These are phyloP conservation scores for Lutjanus campechanus DNA, from an alignment of 2,797 vertebrate genomes.

Conservation along the genomic window DNA sequence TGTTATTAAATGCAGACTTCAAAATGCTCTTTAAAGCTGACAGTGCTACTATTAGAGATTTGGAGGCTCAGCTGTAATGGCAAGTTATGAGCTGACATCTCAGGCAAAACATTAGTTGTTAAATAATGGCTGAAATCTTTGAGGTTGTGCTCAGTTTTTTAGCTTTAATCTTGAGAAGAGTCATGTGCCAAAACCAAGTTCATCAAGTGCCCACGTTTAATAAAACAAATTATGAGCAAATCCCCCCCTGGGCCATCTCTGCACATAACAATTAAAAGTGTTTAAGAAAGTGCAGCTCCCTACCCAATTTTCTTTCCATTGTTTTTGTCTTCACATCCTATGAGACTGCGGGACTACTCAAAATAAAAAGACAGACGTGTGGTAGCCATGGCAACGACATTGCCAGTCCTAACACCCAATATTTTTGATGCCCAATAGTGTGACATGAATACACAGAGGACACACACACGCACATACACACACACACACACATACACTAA, in stretches of 20 bases:
- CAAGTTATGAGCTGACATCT: conserved; percentile 49
- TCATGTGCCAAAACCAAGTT: conserved; percentile 27
- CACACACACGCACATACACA: not conserved
- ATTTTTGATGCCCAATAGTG: conserved; percentile 52
- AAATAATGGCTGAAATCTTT: conserved; percentile 29
- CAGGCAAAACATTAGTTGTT: conserved; percentile 34
- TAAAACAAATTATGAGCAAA: conserved; percentile 33
- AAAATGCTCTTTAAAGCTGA: conserved; percentile 60
- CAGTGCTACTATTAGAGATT: conserved; percentile 47
- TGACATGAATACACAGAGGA: conserved; percentile 40
- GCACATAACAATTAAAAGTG: conserved; percentile 43
- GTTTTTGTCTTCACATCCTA: conserved; percentile 46
- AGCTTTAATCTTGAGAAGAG: conserved; percentile 28
- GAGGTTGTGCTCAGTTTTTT: conserved; percentile 12
- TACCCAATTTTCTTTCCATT: conserved; percentile 34
- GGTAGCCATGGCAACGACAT: conserved; percentile 66
- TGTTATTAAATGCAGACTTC: conserved; percentile 67
- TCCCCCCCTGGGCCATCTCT: not conserved
- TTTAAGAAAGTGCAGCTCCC: conserved; percentile 34
- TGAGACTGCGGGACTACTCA: conserved; percentile 10
- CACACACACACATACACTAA: conserved; percentile 2
- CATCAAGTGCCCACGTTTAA: conserved; percentile 33
- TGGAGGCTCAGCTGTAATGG: conserved; percentile 46
- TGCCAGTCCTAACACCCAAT: conserved; percentile 44
- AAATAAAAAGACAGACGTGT: conserved; percentile 24